Conservation (phyloP, 2,797 vertebrate genomes). For the Crenuchus spilurus region DNA sequence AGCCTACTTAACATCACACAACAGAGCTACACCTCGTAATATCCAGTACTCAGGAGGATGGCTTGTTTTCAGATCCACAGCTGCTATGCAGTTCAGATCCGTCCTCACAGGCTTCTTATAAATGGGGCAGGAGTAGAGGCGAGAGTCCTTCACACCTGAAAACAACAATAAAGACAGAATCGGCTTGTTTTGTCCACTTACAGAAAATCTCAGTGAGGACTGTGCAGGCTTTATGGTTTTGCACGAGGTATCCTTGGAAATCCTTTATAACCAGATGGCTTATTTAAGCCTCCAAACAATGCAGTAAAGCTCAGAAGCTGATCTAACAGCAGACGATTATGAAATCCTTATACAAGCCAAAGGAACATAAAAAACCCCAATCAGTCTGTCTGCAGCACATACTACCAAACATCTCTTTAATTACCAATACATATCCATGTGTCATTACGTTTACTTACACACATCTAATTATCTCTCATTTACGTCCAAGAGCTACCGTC, state of each 20-base stretch:
- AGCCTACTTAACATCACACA: slow-evolving; percentile 91
- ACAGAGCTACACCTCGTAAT: slow-evolving; percentile 89
- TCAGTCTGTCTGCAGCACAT: neutral
- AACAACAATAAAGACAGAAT: slow-evolving; percentile 8
- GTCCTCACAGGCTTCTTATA: slow-evolving; percentile 92
- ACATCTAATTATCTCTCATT: neutral
- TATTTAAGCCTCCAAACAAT: neutral
- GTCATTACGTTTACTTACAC: neutral
- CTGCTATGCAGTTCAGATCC: slow-evolving; percentile 87
- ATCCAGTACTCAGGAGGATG: slow-evolving; percentile 90
- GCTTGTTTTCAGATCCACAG: slow-evolving; percentile 85
- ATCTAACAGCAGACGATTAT: neutral
- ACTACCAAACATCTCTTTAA: neutral
- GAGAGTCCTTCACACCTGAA: slow-evolving; percentile 79
- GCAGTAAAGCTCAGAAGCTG: neutral
- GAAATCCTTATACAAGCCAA: neutral
- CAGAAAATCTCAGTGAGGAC: neutral
- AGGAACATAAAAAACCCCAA: neutral
- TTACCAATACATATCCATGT: neutral
- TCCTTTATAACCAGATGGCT: neutral
- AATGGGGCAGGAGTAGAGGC: slow-evolving; percentile 88
- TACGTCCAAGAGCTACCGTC: neutral
- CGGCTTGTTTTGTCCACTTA: neutral
- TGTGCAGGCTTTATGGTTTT: neutral
- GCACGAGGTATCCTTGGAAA: neutral